Evolutionary conservation across 1,140 invertebrate genomes (phyloP), one percentile per base, ranked within the genome.

Genomic region (Hypsibius dujardini): DNA sequence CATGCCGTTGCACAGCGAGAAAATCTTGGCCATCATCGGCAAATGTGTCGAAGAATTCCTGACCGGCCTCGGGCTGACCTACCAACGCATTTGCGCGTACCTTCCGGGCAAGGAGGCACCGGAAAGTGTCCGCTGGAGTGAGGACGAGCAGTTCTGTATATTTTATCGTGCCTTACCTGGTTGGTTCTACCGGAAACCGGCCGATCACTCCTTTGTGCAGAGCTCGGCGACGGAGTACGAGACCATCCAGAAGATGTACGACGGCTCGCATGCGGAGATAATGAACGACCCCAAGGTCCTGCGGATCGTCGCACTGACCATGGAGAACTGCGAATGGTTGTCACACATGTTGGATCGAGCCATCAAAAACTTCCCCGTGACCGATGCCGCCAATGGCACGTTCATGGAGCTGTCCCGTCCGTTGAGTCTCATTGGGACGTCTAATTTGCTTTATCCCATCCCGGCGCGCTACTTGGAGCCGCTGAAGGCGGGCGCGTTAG

Each of bases 281-380:
- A 67, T 67, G 62, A 67, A 67, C 45, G 62, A 15, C 7, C 12
- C 12, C 12, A 67, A 42, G 7, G 62, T 67, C 12, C 12, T 67
- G 62, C 12, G 62, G 45, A 12, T 42, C 45, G 42, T 67, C 12
- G 62, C 42, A 3, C 42, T 67, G 3, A 15, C 45, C 3, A 67
- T 67, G 62, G 62, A 67, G 42, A 67, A 67, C 62, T 67, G 62
- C 42, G 12, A 67, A 42, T 67, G 62, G 62, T 42, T 67, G 62
- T 67, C 62, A 42, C 62, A 67, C 42, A 67, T 67, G 62, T 42
- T 67, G 62, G 62, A 67, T 7, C 12, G 42, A 7, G 45, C 42
- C 12, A 45, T 42, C 12, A 67, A 42, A 67, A 67, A 45, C 62
- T 67, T 67, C 12, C 62, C 62, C 3, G 62, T 67, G 12, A 67